Conservation (phyloP, 2,113 vertebrate genomes). For the Porphyrio hochstetteri region DNA sequence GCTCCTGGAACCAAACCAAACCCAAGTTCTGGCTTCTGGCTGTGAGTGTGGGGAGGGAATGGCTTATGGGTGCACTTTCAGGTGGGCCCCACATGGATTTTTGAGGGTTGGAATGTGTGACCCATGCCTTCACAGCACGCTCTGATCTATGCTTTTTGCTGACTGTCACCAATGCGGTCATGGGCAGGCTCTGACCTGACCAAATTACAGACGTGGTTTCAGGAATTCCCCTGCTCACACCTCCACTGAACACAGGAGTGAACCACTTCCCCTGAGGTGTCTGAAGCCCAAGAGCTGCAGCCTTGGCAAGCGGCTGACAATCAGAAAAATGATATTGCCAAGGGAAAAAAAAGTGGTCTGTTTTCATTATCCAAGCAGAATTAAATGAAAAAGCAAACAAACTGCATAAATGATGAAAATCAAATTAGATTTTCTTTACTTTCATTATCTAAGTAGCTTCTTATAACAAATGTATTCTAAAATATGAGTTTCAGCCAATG, state of each 20-base stretch:
- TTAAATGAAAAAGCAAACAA: constrained; percentile 29
- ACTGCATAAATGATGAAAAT: constrained; percentile 32
- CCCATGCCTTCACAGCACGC: not conserved
- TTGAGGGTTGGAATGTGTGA: not conserved
- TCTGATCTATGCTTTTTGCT: not conserved
- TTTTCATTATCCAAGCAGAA: constrained; percentile 31
- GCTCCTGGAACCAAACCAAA: not conserved
- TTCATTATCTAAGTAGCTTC: constrained; percentile 30
- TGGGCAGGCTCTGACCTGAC: not conserved
- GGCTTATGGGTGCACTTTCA: not conserved
- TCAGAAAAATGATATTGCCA: not conserved
- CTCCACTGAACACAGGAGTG: not conserved
- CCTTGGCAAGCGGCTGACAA: not conserved
- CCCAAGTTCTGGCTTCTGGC: not conserved
- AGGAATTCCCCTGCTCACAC: not conserved
- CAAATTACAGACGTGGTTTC: not conserved
- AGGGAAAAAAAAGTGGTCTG: not conserved
- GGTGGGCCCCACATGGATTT: not conserved
- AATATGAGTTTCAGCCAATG: not conserved
- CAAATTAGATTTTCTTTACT: constrained; percentile 31
- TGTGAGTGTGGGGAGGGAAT: not conserved
- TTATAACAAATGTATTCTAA: constrained; percentile 20
- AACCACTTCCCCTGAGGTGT: not conserved
- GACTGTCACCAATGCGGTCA: not conserved
- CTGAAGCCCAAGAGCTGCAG: not conserved